Percentiles rank a stretch among this genome's conserved stretches.
Evolutionary conservation across 2,797 vertebrate species (phyloP).

Genomic region (Sebastolobus altivelis): DNA sequence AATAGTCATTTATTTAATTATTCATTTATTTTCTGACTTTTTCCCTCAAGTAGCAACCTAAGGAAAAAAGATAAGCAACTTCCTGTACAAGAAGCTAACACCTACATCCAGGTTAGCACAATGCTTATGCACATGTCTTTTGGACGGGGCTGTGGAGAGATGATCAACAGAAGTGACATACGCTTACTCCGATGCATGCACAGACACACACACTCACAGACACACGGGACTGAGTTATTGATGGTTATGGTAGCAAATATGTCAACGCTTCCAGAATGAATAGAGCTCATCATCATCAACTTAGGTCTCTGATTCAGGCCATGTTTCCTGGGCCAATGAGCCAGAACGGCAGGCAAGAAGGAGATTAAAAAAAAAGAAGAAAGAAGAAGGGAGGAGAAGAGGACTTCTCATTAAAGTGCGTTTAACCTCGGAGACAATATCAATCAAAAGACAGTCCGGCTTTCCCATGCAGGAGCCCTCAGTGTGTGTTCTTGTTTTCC

Average conservation of each 20-base stretch:
- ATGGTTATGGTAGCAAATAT: constrained; percentile 53
- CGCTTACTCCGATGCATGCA: not conserved
- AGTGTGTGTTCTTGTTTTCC: constrained; percentile 41
- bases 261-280: constrained; percentile 49
- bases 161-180: constrained; percentile 25
- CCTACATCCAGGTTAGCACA: not conserved
- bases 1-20: too few species aligned
- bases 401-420: constrained; percentile 36
- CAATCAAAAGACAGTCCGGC: constrained; percentile 26
- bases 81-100: not conserved
- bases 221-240: constrained; percentile 44
- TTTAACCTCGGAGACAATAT: constrained; percentile 44
- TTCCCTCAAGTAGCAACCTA: not conserved
- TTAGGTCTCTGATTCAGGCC: constrained; percentile 18
- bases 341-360: constrained; percentile 4
- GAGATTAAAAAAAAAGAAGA: constrained; percentile 9
- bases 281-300: constrained; percentile 51
- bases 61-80: not conserved
- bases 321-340: constrained; percentile 25
- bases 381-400: not conserved
- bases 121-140: not conserved
- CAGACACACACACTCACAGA: constrained; percentile 15
- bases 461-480: constrained; percentile 9
- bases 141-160: constrained; percentile 19
- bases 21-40: not conserved